phyloP scores from a whole-genome alignment of 2,888 invertebrate species.

The Ophion obscuratus region DNA sequence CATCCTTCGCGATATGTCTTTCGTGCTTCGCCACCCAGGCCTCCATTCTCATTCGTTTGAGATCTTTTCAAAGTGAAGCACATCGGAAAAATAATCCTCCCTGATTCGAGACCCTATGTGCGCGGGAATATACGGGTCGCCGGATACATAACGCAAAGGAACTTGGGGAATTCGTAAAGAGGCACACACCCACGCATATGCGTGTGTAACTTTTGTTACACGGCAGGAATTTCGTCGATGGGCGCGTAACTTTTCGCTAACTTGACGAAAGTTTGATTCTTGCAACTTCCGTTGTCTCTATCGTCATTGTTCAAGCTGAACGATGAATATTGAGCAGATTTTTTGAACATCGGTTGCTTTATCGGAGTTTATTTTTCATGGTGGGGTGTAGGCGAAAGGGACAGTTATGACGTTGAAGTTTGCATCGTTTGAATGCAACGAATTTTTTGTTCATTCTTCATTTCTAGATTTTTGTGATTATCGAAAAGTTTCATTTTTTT shows the following conservation, averaged over 20 bases:
- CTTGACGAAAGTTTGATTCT: background rate
- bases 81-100: slow-evolving; percentile 20
- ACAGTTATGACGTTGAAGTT: no score
- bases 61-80: slow-evolving; percentile 36
- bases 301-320: no score
- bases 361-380: no score
- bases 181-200: background rate
- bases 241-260: background rate
- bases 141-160: slow-evolving; percentile 1
- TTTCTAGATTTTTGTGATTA: no score
- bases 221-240: no score
- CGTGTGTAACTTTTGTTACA: background rate
- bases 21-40: slow-evolving; percentile 41
- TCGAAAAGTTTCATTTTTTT: no score
- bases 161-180: background rate
- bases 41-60: slow-evolving; percentile 20
- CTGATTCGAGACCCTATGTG: background rate
- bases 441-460: no score
- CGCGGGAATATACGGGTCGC: background rate
- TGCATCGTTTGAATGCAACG: no score
- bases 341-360: no score
- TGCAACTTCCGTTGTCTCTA: no score
- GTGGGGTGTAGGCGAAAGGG: no score
- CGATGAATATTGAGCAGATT: no score
- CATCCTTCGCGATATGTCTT: slow-evolving; percentile 30